phyloP scores from a whole-genome alignment of 2,888 invertebrate genomes.

The Nowickia ferox region DNA sequence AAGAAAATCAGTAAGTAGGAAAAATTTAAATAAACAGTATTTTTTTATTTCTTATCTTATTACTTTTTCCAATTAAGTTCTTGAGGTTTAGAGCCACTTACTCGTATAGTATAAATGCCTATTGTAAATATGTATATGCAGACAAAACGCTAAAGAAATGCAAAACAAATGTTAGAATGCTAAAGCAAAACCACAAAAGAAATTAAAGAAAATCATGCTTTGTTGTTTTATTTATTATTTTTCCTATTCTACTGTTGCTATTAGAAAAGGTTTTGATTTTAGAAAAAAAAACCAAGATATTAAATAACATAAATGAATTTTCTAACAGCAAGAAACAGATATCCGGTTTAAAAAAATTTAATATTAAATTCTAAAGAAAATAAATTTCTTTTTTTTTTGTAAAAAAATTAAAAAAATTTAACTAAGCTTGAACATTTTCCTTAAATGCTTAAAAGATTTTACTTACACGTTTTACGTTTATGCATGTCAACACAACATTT shows the following conservation, averaged over 20 bases:
- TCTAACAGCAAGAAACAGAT: not conserved
- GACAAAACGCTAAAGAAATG: slow-evolving; percentile 38
- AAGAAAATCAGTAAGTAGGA: slow-evolving; percentile 8
- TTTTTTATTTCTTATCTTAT: not conserved
- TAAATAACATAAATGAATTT: slow-evolving; percentile 31
- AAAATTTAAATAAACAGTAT: slow-evolving; percentile 15
- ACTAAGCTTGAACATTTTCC: not conserved
- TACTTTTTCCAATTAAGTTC: slow-evolving; percentile 8
- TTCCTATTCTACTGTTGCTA: not conserved
- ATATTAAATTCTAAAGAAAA: not conserved
- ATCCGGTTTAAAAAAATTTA: slow-evolving; percentile 33
- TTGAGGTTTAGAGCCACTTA: slow-evolving; percentile 4
- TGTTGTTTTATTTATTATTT: not conserved
- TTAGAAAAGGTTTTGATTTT: not conserved
- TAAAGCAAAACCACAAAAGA: slow-evolving; percentile 36
- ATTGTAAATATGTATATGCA: not conserved
- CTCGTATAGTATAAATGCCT: no score
- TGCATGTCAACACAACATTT: no score
- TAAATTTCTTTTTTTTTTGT: not conserved
- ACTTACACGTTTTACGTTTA: no score
- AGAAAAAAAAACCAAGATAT: not conserved
- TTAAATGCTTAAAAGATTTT: no score
- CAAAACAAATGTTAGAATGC: slow-evolving; percentile 5
- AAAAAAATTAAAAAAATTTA: no score
- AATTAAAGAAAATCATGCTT: slow-evolving; percentile 31